Conservation (phyloP, 2,797 vertebrate species). For the Xerus rutilus region DNA sequence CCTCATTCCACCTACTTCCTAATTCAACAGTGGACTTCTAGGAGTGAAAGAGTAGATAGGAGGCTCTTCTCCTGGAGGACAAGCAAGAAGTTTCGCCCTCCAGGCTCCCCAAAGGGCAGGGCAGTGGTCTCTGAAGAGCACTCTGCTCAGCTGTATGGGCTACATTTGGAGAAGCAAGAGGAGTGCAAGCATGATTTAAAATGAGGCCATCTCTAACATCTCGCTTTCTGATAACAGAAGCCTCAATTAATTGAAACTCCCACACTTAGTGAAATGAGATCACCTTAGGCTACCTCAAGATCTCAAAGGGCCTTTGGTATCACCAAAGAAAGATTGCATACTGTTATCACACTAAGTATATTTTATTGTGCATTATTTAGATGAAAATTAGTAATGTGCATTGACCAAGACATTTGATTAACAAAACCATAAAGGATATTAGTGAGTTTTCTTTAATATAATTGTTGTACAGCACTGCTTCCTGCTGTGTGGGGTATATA, state of each 20-base stretch:
- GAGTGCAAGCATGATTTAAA: constrained; percentile 39
- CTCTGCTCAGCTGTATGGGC: background rate
- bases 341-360: constrained; percentile 69
- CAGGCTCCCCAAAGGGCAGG: background rate
- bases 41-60: constrained; percentile 8
- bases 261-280: constrained; percentile 7
- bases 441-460: constrained; percentile 67
- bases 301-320: constrained; percentile 50
- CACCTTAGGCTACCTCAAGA: constrained; percentile 51
- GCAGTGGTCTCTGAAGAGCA: constrained; percentile 41
- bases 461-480: constrained; percentile 34
- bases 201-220: constrained; percentile 30
- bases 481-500: constrained; percentile 29
- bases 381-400: constrained; percentile 54
- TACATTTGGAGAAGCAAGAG: constrained; percentile 46
- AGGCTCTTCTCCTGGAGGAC: constrained; percentile 28
- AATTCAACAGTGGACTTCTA: constrained; percentile 21
- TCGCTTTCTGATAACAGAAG: constrained; percentile 53
- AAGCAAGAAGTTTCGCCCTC: background rate
- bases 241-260: background rate
- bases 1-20: constrained; percentile 3
- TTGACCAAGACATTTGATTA: constrained; percentile 69
- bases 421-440: constrained; percentile 61
- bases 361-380: constrained; percentile 73
- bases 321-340: constrained; percentile 68